Percentiles rank a stretch among this genome's conserved stretches.
Conservation (phyloP, 2,797 vertebrate species). For the Sebastes wilsoni region DNA sequence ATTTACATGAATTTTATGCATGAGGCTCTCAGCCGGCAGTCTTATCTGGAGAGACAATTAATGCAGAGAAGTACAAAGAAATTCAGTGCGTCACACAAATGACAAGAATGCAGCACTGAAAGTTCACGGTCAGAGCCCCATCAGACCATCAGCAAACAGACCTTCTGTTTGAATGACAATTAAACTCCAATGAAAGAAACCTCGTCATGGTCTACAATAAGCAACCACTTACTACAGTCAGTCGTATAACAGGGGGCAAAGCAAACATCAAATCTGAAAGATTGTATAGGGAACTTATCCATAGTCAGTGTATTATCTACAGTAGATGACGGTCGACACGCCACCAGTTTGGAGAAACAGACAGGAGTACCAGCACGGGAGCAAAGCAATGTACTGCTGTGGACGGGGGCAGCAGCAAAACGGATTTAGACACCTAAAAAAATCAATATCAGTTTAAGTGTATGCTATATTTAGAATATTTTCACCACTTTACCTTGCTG, state of each 20-base stretch:
- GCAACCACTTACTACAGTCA: background rate
- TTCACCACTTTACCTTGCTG: background rate
- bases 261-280: background rate
- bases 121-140: background rate
- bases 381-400: background rate
- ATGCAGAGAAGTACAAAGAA: background rate
- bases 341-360: background rate
- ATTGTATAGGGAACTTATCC: background rate
- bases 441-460: background rate
- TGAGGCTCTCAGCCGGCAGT: background rate
- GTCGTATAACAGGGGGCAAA: background rate
- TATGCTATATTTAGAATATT: background rate
- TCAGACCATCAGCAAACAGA: background rate
- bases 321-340: too few relatives aligned
- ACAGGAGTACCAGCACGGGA: background rate
- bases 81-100: background rate
- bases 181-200: background rate
- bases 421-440: too few relatives aligned
- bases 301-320: background rate
- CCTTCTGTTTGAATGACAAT: background rate
- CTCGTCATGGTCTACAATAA: background rate
- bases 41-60: background rate
- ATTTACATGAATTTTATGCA: constrained; percentile 6
- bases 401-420: too few relatives aligned
- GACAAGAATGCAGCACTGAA: background rate